phyloP scores from a whole-genome alignment of 1,140 invertebrate species.

The Orussus abietinus region DNA sequence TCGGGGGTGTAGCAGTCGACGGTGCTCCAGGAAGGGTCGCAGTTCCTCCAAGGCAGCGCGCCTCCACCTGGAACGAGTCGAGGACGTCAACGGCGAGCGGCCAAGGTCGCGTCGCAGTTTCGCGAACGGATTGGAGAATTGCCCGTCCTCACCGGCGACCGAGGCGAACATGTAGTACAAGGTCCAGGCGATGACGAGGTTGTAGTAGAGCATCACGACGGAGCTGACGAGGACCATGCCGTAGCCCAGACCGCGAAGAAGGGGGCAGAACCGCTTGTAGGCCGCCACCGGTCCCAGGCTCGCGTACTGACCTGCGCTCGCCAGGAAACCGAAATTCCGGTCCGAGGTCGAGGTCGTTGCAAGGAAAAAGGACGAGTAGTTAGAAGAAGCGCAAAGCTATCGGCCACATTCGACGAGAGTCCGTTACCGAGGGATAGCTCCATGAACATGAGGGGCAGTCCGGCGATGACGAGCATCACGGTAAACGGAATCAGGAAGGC shows the following conservation, averaged over 20 bases:
- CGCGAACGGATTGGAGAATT: too few species aligned
- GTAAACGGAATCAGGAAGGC: slow-evolving; percentile 81
- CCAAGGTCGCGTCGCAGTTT: too few species aligned
- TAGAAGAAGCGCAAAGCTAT: background rate
- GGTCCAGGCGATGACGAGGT: slow-evolving; percentile 83
- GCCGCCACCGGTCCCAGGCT: slow-evolving; percentile 69
- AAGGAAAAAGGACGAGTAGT: background rate
- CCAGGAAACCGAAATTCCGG: too few species aligned
- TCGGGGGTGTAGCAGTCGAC: slow-evolving; percentile 68
- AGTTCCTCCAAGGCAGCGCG: slow-evolving; percentile 74
- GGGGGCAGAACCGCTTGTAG: slow-evolving; percentile 66
- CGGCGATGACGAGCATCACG: slow-evolving; percentile 80
- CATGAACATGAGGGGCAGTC: slow-evolving; percentile 86
- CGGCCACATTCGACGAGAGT: slow-evolving; percentile 6
- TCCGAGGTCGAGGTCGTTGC: too few species aligned
- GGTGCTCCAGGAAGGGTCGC: slow-evolving; percentile 72
- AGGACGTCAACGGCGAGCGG: too few species aligned
- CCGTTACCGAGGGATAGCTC: slow-evolving; percentile 68
- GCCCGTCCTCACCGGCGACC: slow-evolving; percentile 56
- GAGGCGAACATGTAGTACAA: slow-evolving; percentile 79
- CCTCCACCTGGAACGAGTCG: slow-evolving; percentile 43
- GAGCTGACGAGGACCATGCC: slow-evolving; percentile 81
- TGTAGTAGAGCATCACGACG: slow-evolving; percentile 81
- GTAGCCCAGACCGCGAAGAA: slow-evolving; percentile 71
- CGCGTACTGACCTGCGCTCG: slow-evolving; percentile 61